Conservation (phyloP, 2,113 vertebrate species). For the Bostrychus sinensis region DNA sequence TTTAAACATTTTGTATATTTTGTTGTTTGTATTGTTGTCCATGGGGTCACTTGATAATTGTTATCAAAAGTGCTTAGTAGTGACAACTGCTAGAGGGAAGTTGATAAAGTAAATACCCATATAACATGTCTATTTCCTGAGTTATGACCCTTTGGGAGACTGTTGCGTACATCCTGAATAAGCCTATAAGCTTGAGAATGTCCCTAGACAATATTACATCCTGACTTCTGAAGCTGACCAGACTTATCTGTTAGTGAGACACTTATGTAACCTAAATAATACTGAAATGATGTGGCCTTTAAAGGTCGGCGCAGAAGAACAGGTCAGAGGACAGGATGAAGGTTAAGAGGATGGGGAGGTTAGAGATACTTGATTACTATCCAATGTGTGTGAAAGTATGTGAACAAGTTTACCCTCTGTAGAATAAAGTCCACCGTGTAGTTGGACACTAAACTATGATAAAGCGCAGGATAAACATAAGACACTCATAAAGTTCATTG, state of each 20-base stretch:
- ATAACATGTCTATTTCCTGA: constrained; percentile 34
- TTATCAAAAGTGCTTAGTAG: constrained; percentile 10
- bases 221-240: constrained; percentile 35
- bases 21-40: too few relatives aligned
- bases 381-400: too few relatives aligned
- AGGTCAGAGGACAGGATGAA: constrained; percentile 36
- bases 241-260: constrained; percentile 15
- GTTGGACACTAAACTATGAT: constrained; percentile 14
- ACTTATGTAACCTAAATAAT: constrained; percentile 35
- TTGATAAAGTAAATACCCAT: constrained; percentile 13
- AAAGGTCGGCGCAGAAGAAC: constrained; percentile 9
- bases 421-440: constrained; percentile 3
- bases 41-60: too few relatives aligned
- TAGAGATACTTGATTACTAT: too few relatives aligned
- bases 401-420: not conserved
- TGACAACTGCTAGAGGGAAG: constrained; percentile 7
- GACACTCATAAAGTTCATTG: not conserved
- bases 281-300: constrained; percentile 32
- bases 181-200: constrained; percentile 6
- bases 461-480: constrained; percentile 7
- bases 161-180: constrained; percentile 37
- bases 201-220: constrained; percentile 32
- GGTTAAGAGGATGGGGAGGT: constrained; percentile 10
- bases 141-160: constrained; percentile 25
- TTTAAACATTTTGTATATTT: too few relatives aligned